Percentiles rank a stretch among this genome's conserved stretches.
phyloP scores from a whole-genome alignment of 2,113 vertebrate genomes.

The Myrmophylax atrothorax region DNA sequence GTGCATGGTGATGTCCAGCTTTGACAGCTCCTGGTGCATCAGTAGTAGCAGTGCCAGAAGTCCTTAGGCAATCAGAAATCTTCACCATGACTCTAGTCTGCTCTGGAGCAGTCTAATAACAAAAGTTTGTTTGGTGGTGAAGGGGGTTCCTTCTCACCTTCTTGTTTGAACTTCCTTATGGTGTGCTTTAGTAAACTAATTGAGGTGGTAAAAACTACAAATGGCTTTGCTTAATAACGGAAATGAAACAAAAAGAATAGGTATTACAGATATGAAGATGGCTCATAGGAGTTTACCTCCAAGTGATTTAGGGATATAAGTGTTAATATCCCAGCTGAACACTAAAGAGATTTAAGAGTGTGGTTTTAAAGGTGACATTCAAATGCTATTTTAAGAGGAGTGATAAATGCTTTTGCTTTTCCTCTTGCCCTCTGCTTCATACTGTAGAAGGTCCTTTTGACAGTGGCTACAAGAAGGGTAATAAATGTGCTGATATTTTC shows the following conservation, averaged over 20 bases:
- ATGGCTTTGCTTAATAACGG: background rate
- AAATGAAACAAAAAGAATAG: background rate
- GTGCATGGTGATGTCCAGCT: background rate
- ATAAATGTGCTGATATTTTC: slow-evolving; percentile 28
- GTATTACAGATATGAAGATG: background rate
- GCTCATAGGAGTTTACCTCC: slow-evolving; percentile 26
- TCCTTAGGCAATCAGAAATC: background rate
- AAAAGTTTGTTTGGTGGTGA: background rate
- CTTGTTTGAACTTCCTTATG: background rate
- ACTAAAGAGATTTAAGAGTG: slow-evolving; percentile 58
- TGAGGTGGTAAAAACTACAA: background rate
- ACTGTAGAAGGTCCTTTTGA: slow-evolving; percentile 54
- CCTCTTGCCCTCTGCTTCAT: slow-evolving; percentile 47
- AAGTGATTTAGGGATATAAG: slow-evolving; percentile 60
- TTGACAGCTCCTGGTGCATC: background rate
- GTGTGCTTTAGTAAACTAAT: background rate
- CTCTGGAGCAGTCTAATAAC: background rate
- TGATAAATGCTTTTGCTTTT: slow-evolving; percentile 67
- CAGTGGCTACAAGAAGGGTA: slow-evolving; percentile 29
- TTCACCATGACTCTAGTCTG: background rate
- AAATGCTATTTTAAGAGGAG: slow-evolving; percentile 72
- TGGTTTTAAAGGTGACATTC: slow-evolving; percentile 70
- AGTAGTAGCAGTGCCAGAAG: background rate
- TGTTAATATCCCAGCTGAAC: slow-evolving; percentile 42
- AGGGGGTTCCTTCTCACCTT: background rate